Base-by-base conservation (phyloP, 2,113 vertebrate species). In the Phalacrocorax brasilianus region DNA sequence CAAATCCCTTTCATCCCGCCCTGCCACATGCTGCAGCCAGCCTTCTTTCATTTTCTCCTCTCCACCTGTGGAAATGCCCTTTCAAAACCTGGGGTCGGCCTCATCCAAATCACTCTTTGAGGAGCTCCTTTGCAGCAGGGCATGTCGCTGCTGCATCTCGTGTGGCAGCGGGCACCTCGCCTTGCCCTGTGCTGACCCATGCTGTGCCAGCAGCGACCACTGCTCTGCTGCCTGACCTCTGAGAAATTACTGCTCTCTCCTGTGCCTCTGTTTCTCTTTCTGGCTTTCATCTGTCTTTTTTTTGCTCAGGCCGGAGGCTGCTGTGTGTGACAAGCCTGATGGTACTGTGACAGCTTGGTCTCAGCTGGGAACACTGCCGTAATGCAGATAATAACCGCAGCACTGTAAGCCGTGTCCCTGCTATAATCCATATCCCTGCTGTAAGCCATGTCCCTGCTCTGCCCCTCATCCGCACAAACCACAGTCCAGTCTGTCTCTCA, bases 181-280 rank as follows among this genome's bases (percentile, higher is more conserved):
- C 0, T 0, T 23, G 42, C 42, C 26, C 65, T 5, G 0, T 2
- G 0, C 20, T 0, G 4, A n/a, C 75, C 61, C 55, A 17, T 3
- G 0, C 45, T 1, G 0, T 35, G 65, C 28, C 2, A 0, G 27
- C 75, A 80, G 79, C 1, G 1, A 30, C 52, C 1, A 0, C 55
- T 6, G 2, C 61, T 18, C 56, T 20, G 68, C 5, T 27, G 52
- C 33, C 30, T 21, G 70, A 33, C 44, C 89, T 47, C 62, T 0
- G 4, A 44, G 53, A 56, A 83, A 52, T 44, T 3, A 16, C 62
- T 44, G 68, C 89, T 87, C 38, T 84, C 21, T 68, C 12, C 23
- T 4, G 8, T 28, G 55, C 45, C 63, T 83, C 92, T 86, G 16
- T 17, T 74, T 77, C 80, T 71, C 70, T 53, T 88, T 49, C 49